These are phyloP conservation scores for Halocynthia roretzi DNA, from an alignment of 23 tunicate species.

Conservation along the genomic window DNA sequence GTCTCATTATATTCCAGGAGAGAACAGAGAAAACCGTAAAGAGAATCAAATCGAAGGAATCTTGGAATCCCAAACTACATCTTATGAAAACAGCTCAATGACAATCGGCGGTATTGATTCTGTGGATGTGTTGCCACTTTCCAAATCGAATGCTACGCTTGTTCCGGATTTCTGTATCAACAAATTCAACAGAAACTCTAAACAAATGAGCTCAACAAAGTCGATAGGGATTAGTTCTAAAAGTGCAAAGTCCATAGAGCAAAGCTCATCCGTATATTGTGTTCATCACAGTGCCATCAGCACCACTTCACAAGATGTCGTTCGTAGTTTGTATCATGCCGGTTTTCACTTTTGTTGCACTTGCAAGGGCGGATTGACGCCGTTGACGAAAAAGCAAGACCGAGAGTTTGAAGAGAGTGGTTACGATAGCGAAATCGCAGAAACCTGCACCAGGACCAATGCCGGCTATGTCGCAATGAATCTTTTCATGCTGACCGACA, in stretches of 20 bases:
- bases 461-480: background rate
- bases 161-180: no score
- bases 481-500: background rate
- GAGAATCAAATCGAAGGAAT: no score
- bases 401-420: background rate
- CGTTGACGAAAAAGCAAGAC: background rate
- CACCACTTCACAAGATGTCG: background rate
- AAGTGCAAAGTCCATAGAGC: no score
- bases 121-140: no score
- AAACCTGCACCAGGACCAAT: background rate
- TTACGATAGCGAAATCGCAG: background rate
- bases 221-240: no score
- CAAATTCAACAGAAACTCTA: no score
- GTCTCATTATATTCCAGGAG: background rate
- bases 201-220: no score
- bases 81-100: no score
- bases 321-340: background rate
- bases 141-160: no score
- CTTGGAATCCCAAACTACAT: no score
- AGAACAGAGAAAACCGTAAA: background rate
- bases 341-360: conserved; percentile 6
- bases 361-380: background rate
- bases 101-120: no score
- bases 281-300: background rate
- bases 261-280: background rate